Evolutionary conservation across 2,113 vertebrate species (phyloP), one percentile per base, ranked within the genome.

Genomic region (Aspidoscelis tigris): DNA sequence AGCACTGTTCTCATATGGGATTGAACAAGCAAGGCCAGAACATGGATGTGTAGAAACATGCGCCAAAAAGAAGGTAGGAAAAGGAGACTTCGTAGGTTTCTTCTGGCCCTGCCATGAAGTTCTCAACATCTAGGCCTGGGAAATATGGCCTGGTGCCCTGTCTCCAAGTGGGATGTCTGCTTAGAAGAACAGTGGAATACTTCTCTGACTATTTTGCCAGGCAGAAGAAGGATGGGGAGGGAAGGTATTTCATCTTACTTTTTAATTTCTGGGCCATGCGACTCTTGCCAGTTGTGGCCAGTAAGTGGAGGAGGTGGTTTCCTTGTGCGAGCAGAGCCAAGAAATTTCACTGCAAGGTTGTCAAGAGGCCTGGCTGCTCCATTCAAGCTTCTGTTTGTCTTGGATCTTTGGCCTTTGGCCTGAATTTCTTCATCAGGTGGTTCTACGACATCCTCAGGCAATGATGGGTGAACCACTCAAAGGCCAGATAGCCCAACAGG

Each of bases 241-340:
- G 74, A 83, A 89, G 81, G 78, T 85, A 89, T 92, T 93, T 93
- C 82, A 85, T 89, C 90, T 88, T 91, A 91, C 85, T 92, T 55
- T 61, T 86, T 92, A 89, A 91, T 93, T 91, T 88, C 88, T 92
- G 89, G 88, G 88, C 88, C 89, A 87, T 2, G 2, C 86, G 82
- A 82, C 84, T 85, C 72, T 88, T 90, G 93, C 93, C 93, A 94
- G 92, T 88, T 92, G 92, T 87, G 80, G 86, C 88, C 81, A 91
- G 88, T 88, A 83, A 84, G 84, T 44, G 66, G 85, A 92, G 84
- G 86, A 90, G 87, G 81, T 90, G 90, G 84, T 78, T 91, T 84
- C 86, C 86, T 81, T 85, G 24, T 2, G 68, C 47, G 44, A 79
- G 69, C 78, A 3, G 24, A 74, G 81, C 81, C 81, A 81, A 80